phyloP scores from a whole-genome alignment of 2,113 vertebrate genomes.

The Calidris pygmaea region DNA sequence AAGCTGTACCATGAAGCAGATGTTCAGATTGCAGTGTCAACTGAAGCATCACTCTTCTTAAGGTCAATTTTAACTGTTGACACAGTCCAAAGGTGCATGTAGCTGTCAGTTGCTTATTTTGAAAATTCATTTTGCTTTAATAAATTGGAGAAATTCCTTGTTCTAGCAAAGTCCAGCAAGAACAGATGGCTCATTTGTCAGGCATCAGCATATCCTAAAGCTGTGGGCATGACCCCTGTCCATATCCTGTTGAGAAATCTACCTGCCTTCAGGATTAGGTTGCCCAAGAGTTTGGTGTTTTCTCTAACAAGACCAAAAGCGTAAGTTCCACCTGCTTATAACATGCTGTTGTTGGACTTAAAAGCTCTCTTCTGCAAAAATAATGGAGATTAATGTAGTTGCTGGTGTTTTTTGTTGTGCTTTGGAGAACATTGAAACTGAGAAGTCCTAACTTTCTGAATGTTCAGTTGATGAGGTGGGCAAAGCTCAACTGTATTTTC shows the following conservation, averaged over 20 bases:
- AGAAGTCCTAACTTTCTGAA: not conserved
- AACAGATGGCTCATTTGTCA: conserved; percentile 10
- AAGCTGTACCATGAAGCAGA: conserved; percentile 2
- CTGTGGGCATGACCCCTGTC: not conserved
- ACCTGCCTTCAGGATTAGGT: not conserved
- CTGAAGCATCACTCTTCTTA: not conserved
- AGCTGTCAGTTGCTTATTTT: not conserved
- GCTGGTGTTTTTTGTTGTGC: not conserved
- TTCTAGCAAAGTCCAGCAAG: not conserved
- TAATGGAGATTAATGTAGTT: not conserved
- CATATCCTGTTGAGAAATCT: not conserved
- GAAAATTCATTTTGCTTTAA: not conserved
- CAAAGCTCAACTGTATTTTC: not conserved
- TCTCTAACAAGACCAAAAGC: not conserved
- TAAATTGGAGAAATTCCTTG: conserved; percentile 4
- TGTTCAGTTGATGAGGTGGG: not conserved
- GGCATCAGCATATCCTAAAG: not conserved
- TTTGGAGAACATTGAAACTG: not conserved
- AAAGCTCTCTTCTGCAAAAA: not conserved
- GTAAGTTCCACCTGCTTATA: not conserved
- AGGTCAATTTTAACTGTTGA: not conserved
- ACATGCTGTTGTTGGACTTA: not conserved
- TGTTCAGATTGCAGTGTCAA: not conserved
- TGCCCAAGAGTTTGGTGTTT: not conserved
- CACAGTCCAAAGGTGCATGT: not conserved